A percentile compares a stretch with the other conserved stretches of the same genome.
Conservation (phyloP, 2,797 vertebrate genomes). For the Triplophysa bombifrons region DNA sequence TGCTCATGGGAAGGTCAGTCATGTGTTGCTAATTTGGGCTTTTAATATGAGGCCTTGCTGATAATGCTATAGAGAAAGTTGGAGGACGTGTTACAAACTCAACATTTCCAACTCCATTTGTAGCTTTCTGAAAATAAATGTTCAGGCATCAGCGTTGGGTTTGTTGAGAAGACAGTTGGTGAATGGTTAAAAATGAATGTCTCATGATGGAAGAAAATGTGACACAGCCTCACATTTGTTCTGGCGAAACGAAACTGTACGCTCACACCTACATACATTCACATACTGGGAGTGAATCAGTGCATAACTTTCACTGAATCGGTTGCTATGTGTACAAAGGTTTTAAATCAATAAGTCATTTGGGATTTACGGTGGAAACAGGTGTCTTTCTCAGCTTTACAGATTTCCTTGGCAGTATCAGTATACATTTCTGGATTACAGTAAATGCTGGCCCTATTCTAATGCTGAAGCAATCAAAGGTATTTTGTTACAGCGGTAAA, state of each 20-base stretch:
- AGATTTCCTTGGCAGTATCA: background rate
- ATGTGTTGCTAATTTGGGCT: slow-evolving; percentile 32
- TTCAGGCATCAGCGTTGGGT: background rate
- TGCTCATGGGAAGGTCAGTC: slow-evolving; percentile 38
- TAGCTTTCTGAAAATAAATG: too few species aligned
- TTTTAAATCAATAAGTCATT: too few species aligned
- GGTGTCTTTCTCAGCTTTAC: background rate
- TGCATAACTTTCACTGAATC: too few species aligned
- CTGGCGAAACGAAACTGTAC: background rate
- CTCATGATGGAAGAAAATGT: background rate
- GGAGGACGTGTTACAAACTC: background rate
- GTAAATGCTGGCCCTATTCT: background rate
- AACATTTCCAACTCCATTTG: background rate
- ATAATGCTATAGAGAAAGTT: slow-evolving; percentile 5
- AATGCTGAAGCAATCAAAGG: background rate
- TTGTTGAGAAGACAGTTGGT: background rate
- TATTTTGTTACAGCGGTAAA: background rate
- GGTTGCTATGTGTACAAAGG: too few species aligned
- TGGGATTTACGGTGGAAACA: too few species aligned
- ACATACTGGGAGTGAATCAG: background rate
- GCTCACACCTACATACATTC: background rate
- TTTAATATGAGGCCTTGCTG: slow-evolving; percentile 24
- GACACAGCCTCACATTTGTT: background rate
- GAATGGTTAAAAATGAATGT: background rate
- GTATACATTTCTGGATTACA: background rate